Evolutionary conservation across 2,888 invertebrate species (phyloP), one percentile per base, ranked within the genome.

Genomic region (Bellardia pandia): DNA sequence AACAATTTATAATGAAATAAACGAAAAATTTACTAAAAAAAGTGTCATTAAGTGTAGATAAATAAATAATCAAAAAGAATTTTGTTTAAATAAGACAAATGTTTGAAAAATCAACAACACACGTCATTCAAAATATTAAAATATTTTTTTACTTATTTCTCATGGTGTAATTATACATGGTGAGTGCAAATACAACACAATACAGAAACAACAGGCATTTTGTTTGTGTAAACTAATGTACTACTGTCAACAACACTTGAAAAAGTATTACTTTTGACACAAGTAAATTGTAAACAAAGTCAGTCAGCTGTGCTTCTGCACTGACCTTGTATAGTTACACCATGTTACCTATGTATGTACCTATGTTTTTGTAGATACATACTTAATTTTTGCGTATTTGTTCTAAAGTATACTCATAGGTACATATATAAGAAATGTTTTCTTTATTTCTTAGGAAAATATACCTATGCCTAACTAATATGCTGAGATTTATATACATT

Each of bases 101-200:
- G 77, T 58, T 68, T 37, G 11, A 76, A 56, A 77, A 68, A 53
- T 77, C 66, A 68, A 33, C 30, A 66, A 56, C 76, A 30, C 40
- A 66, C 77, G 77, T 77, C 77, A 77, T 77, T 77, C 77, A 51
- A 51, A 69, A 69, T 51, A 69, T 51, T 69, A 69, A 69, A 68
- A 69, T 51, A 69, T n/a, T 33, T 51, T 69, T 66, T 69, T 69
- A 51, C 30, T 69, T 66, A 51, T 51, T 69, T 16, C 33, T 16
- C 13, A 3, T 23, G 6, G 6, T 56, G 56, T 56, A 56, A 23
- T 16, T 33, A 23, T 23, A 23, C 23, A 23, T 23, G 23, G 23
- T 23, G 1, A 23, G 23, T 23, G 23, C 23, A 23, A 23, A 23
- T 23, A 23, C 23, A 23, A 23, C 23, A 23, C 23, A 23, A 23